A percentile compares a stretch with the other conserved stretches of the same genome.
Evolutionary conservation across 2,113 vertebrate species (phyloP).

Genomic region (Amphiprion ocellaris): DNA sequence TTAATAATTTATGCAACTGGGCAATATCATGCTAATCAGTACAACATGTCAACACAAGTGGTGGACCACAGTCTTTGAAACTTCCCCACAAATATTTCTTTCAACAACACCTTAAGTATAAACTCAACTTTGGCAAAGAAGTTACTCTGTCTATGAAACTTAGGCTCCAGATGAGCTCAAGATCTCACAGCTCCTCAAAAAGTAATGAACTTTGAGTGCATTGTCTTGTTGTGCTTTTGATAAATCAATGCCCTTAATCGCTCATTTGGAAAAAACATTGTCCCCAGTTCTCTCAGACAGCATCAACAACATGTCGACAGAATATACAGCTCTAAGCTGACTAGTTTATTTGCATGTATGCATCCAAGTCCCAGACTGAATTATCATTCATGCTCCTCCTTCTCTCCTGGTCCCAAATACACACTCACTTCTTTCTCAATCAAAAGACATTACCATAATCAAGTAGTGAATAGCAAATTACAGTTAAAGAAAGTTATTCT

Average conservation of each 20-base stretch:
- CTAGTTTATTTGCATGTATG: conserved; percentile 22
- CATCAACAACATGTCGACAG: conserved; percentile 54
- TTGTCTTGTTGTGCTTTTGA: conserved; percentile 72
- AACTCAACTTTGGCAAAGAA: conserved; percentile 37
- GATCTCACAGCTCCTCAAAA: conserved; percentile 71
- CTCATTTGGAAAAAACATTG: conserved; percentile 69
- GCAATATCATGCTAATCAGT: conserved; percentile 18
- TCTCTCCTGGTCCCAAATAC: conserved; percentile 11
- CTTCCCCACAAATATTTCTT: not conserved
- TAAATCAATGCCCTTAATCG: conserved; percentile 59
- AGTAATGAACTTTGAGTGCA: conserved; percentile 78
- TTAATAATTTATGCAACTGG: not conserved
- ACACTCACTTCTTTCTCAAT: conserved; percentile 25
- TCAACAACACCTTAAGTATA: conserved; percentile 1
- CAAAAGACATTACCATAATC: conserved; percentile 63
- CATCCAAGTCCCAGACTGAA: conserved; percentile 21
- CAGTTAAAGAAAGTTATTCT: conserved; percentile 21
- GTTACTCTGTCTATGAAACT: conserved; percentile 3
- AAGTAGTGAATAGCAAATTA: conserved; percentile 43
- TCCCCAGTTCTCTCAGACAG: conserved; percentile 56
- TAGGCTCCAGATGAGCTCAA: not conserved
- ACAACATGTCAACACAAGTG: not conserved
- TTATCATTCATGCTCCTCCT: conserved; percentile 31
- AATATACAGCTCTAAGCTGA: conserved; percentile 27
- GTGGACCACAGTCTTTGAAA: not conserved